Base-by-base conservation (phyloP, 92 coral and sea anemone genomes). In the Pocillopora meandrina region DNA sequence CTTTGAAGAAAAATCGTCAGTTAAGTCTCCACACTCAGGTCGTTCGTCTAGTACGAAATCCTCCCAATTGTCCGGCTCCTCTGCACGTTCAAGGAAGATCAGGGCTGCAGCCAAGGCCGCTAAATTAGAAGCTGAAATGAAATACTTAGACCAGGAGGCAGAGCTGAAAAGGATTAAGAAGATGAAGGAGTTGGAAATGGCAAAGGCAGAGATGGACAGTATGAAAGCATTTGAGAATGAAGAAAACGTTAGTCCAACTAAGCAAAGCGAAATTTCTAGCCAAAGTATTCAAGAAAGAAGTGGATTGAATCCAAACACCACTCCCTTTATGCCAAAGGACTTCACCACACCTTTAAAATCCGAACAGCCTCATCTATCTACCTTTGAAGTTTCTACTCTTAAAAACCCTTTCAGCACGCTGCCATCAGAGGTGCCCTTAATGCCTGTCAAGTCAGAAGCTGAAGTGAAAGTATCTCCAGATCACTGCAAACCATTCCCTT, bases 91-190 rank as follows among this genome's bases (percentile, higher is more conserved):
- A 19, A 82, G 87, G 68, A 82, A 74, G 31, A 71, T 88, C 10
- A 61, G 49, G 4, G 91, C 84, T 42, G 88, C 26, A 26, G 80
- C 81, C 16, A 88, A 35, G 17, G 88, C 88, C 26, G 91, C 91
- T 20, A 83, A 63, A 64, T 18, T 64, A 18, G 68, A 17, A 64
- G 68, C 68, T 0, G 26, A 64, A 18, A 64, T 64, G 26, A 64
- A 64, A 4, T 64, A 62, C 9, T 64, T 64, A 64, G 68, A 64
- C 12, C 17, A 64, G 26, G 23, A 64, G 68, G 68, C 68, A 3
- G 31, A 64, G 26, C 26, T 64, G 3, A 64, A 64, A 18, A 64
- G 8, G 26, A 17, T 64, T 17, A 64, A 63, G 5, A 63, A 17
- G 26, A 17, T 64, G 8, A 64, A 64, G 5, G 70, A 65, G 2